These are phyloP conservation scores for Poecilia picta DNA, from an alignment of 2,797 vertebrate genomes.

Conservation along the genomic window DNA sequence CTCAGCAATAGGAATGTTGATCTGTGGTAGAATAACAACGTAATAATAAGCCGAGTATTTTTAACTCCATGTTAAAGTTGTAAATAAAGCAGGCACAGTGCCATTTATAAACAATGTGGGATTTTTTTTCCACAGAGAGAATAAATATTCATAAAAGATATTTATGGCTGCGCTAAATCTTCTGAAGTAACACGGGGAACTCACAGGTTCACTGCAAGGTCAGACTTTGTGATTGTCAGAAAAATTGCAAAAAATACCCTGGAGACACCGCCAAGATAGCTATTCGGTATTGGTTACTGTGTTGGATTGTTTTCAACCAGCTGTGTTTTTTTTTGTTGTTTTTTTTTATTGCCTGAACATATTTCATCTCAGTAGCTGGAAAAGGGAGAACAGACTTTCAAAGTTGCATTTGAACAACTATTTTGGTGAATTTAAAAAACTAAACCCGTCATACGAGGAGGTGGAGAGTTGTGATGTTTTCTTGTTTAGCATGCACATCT, in stretches of 20 bases:
- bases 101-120: background rate
- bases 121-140: background rate
- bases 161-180: background rate
- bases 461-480: background rate
- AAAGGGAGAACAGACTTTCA: background rate
- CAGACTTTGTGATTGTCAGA: background rate
- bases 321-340: too few species aligned
- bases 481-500: background rate
- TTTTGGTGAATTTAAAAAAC: background rate
- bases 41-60: background rate
- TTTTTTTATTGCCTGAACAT: background rate
- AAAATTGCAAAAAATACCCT: background rate
- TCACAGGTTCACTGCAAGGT: background rate
- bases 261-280: background rate
- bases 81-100: background rate
- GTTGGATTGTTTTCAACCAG: background rate
- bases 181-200: background rate
- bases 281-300: background rate
- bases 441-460: background rate
- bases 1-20: background rate
- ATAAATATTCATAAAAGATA: conserved; percentile 6
- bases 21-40: background rate
- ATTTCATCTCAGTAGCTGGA: background rate
- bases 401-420: background rate
- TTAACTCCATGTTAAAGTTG: background rate